A percentile compares a stretch with the other conserved stretches of the same genome.
Evolutionary conservation across 2,888 invertebrate genomes (phyloP).

Genomic region (Drosophila silvestris): DNA sequence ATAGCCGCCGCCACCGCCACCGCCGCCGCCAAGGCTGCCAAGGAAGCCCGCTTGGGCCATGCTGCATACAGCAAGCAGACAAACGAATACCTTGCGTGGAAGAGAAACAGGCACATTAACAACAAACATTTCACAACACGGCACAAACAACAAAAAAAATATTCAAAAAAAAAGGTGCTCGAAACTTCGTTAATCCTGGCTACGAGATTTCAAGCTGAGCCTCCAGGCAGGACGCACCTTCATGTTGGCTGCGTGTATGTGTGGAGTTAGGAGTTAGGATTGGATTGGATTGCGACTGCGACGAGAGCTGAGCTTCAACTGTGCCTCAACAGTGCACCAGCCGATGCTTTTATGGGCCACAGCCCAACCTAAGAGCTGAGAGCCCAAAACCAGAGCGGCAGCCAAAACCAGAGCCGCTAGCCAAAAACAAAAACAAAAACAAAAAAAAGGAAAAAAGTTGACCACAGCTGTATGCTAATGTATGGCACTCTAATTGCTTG

Average conservation of each 20-base stretch:
- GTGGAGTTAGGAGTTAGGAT: slow-evolving; percentile 25
- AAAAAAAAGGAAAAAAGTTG: slow-evolving; percentile 1
- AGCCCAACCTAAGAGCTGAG: neutral
- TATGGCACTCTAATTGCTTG: slow-evolving; percentile 71
- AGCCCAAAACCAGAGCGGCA: neutral
- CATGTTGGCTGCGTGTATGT: slow-evolving; percentile 55
- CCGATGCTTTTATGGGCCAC: slow-evolving; percentile 59
- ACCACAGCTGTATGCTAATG: slow-evolving; percentile 49
- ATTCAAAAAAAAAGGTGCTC: slow-evolving; percentile 20
- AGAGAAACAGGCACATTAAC: slow-evolving; percentile 20
- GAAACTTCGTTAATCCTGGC: slow-evolving; percentile 48
- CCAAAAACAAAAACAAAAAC: neutral
- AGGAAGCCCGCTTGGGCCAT: slow-evolving; percentile 73
- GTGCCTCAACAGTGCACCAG: slow-evolving; percentile 45
- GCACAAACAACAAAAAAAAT: slow-evolving; percentile 13
- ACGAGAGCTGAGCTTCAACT: slow-evolving; percentile 70
- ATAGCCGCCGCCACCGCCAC: slow-evolving; percentile 46
- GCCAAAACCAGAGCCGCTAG: neutral
- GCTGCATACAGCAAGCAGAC: slow-evolving; percentile 73
- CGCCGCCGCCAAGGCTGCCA: slow-evolving; percentile 62
- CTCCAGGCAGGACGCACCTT: slow-evolving; percentile 59
- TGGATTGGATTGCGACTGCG: slow-evolving; percentile 41
- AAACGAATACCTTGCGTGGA: slow-evolving; percentile 69
- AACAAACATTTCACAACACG: slow-evolving; percentile 29
- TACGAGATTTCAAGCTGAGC: slow-evolving; percentile 33